Percentiles rank a stretch among this genome's conserved stretches.
Evolutionary conservation across 2,888 invertebrate genomes (phyloP).

Genomic region (Eumerus sabulonum): DNA sequence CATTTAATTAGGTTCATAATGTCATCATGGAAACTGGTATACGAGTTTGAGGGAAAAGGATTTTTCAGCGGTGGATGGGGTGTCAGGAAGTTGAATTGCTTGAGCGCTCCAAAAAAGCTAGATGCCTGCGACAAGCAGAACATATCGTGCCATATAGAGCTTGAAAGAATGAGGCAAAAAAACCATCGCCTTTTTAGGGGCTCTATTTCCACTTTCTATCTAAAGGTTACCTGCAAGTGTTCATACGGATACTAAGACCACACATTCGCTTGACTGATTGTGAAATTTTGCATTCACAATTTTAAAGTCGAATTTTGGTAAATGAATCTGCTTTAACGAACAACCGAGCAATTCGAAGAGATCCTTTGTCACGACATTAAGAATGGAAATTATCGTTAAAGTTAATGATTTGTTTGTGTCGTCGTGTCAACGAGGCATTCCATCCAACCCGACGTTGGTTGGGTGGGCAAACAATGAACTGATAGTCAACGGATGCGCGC

Average conservation of each 20-base stretch:
- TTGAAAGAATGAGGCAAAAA: too few relatives aligned
- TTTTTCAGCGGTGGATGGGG: background rate
- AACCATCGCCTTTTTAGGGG: too few relatives aligned
- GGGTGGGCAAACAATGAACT: conserved; percentile 47
- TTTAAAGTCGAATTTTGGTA: conserved; percentile 42
- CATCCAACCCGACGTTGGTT: conserved; percentile 4
- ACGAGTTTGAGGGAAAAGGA: background rate
- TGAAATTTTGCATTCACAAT: conserved; percentile 4
- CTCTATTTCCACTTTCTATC: too few relatives aligned
- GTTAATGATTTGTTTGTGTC: conserved; percentile 6
- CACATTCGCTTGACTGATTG: background rate
- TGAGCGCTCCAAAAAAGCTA: too few relatives aligned
- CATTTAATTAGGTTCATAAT: conserved; percentile 64
- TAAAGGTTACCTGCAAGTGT: too few relatives aligned
- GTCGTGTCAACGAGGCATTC: background rate
- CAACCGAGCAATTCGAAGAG: too few relatives aligned
- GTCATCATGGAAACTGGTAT: conserved; percentile 44
- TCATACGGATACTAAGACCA: background rate
- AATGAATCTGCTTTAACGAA: conserved; percentile 34
- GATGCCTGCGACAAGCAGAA: too few relatives aligned
- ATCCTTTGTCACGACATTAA: conserved; percentile 21
- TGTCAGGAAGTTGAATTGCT: too few relatives aligned
- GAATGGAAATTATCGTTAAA: conserved; percentile 33
- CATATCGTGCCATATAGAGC: too few relatives aligned
- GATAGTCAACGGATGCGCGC: conserved; percentile 25